Conservation (phyloP, 2,888 invertebrate genomes). For the Platycheirus albimanus region DNA sequence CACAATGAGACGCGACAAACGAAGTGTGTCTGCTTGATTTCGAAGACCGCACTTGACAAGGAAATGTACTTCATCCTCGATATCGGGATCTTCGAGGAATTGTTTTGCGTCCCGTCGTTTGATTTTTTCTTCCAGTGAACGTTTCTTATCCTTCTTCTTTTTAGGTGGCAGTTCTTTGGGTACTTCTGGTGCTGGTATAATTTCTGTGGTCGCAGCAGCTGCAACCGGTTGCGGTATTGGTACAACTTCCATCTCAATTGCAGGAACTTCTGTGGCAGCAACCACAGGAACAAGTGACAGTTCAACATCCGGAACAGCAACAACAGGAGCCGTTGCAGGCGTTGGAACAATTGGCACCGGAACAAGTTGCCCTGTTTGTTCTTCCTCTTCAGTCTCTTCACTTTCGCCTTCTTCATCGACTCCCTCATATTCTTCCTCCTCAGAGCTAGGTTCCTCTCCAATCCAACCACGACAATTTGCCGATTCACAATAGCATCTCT, state of each 20-base stretch:
- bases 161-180: constrained; percentile 9
- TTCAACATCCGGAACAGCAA: constrained; percentile 25
- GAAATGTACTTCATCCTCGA: constrained; percentile 94
- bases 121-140: constrained; percentile 50
- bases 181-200: constrained; percentile 22
- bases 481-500: constrained; percentile 97
- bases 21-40: constrained; percentile 94
- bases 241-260: background rate
- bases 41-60: constrained; percentile 91
- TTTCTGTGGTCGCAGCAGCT: background rate
- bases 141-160: constrained; percentile 78
- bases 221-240: background rate
- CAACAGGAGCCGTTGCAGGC: background rate
- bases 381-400: constrained; percentile 78
- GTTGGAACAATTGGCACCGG: constrained; percentile 21
- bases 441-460: constrained; percentile 92
- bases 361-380: constrained; percentile 59
- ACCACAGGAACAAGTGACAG: constrained; percentile 5
- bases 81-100: constrained; percentile 86
- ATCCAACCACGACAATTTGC: constrained; percentile 96
- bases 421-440: constrained; percentile 85
- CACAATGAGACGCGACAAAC: constrained; percentile 95
- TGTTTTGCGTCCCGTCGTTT: constrained; percentile 79
- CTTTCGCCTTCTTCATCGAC: constrained; percentile 77
- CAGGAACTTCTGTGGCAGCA: constrained; percentile 20